Base-by-base conservation (phyloP, 2,797 vertebrate genomes). In the Calcarius lapponicus region DNA sequence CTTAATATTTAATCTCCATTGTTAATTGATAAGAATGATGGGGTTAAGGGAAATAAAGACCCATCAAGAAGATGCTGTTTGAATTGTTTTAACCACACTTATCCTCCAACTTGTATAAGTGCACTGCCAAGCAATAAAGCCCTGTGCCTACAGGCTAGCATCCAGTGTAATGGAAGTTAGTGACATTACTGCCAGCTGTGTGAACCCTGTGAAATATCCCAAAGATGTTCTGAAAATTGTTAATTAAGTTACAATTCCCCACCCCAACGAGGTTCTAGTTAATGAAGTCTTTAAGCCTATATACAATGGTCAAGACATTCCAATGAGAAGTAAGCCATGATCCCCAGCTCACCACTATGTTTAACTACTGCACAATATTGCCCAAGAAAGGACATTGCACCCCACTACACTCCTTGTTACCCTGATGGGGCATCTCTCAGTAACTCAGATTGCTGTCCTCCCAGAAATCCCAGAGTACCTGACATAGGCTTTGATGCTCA, bases 401-500 rank as follows among this genome's bases (percentile, higher is more conserved):
- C 61, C 22, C 11, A 7, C 20, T 36, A 4, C 5, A 3, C 6
- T 92, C 51, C 66, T 66, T 1, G 1, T 38, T 47, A 73, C 19
- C 31, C 64, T 69, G 25, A 28, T 20, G 20, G 7, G 34, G 17
- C 9, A 0, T 56, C 54, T 82, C 43, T 72, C 19, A 45, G 81
- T 36, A 80, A 61, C 5, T 65, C 65, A 36, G 12, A n/a, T 0
- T n/a, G 24, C 57, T 75, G 22, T 67, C 60, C 19, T 51, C 60
- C 43, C 70, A 58, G 34, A 73, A 56, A 40, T 51, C 79, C 54
- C 48, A 20, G 18, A 60, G 45, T 93, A 96, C 99, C 99, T 99
- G 98, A 99, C 98, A 1, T 99, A 99, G 76, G 99, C 99, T n/a
- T 99, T 99, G 97, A 99, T 99, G 97, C 98, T 99, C 99, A 99